phyloP scores from a whole-genome alignment of 2,888 invertebrate species.

The Amiota communis region DNA sequence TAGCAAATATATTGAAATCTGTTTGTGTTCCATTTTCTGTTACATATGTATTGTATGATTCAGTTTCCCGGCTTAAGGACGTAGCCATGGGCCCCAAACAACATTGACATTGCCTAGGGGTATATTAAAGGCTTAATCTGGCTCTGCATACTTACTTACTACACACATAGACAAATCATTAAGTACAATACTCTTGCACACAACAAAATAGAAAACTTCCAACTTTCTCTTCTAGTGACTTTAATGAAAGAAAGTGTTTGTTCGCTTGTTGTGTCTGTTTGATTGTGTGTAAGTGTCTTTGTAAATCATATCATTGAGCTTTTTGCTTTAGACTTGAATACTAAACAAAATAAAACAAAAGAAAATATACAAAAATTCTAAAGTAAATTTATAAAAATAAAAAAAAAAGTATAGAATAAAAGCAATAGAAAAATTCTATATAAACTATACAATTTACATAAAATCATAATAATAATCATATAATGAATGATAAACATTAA shows the following conservation, averaged over 20 bases:
- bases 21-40: too few relatives aligned
- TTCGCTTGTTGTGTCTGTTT: too few relatives aligned
- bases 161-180: slow-evolving; percentile 32
- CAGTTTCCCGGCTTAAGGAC: too few relatives aligned
- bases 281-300: too few relatives aligned
- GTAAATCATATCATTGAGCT: slow-evolving; percentile 66
- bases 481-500: slow-evolving; percentile 7
- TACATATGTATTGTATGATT: too few relatives aligned
- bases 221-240: too few relatives aligned
- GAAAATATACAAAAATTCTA: too few relatives aligned
- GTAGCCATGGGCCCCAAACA: too few relatives aligned
- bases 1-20: too few relatives aligned
- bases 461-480: background rate
- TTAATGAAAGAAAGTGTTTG: too few relatives aligned
- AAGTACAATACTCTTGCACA: background rate
- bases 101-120: too few relatives aligned
- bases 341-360: background rate
- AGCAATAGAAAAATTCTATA: slow-evolving; percentile 13
- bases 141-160: background rate
- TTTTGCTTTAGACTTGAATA: slow-evolving; percentile 61
- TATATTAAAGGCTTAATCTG: too few relatives aligned
- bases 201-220: background rate
- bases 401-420: slow-evolving; percentile 22
- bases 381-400: slow-evolving; percentile 36
- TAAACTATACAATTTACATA: slow-evolving; percentile 2